Percentiles rank a stretch among this genome's conserved stretches.
phyloP scores from a whole-genome alignment of 2,797 vertebrate genomes.

The Poecilia wingei region DNA sequence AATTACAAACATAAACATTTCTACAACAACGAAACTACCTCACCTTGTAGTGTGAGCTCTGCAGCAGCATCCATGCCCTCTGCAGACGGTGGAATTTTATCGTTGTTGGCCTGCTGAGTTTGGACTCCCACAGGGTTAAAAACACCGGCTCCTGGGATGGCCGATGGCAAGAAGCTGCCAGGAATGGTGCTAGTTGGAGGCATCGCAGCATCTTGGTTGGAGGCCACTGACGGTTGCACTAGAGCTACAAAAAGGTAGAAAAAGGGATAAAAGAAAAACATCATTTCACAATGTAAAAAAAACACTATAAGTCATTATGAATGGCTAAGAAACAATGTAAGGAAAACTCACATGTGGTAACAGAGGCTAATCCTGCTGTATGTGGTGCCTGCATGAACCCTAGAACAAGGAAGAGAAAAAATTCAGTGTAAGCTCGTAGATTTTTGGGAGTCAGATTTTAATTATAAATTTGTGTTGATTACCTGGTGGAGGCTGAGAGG shows the following conservation, averaged over 20 bases:
- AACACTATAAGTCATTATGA: not conserved
- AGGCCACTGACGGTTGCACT: conserved; percentile 86
- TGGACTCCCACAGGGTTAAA: conserved; percentile 87
- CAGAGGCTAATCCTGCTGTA: conserved; percentile 79
- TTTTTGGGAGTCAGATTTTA: not conserved
- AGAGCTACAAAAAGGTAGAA: conserved; percentile 78
- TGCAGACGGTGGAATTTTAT: conserved; percentile 70
- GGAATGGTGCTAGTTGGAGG: conserved; percentile 87
- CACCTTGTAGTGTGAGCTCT: conserved; percentile 82
- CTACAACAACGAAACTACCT: conserved; percentile 8
- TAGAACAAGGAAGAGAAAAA: conserved; percentile 47
- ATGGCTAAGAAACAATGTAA: not conserved
- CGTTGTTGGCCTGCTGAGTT: conserved; percentile 65
- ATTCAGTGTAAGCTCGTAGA: not conserved
- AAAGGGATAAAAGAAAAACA: not conserved
- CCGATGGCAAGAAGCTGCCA: conserved; percentile 83
- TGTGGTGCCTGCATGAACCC: conserved; percentile 93
- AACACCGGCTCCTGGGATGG: conserved; percentile 84
- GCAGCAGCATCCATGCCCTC: conserved; percentile 76
- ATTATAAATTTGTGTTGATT: conserved; percentile 29
- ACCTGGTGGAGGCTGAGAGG: conserved; percentile 97
- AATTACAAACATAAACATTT: not conserved
- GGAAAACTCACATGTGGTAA: conserved; percentile 73
- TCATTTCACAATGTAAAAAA: not conserved
- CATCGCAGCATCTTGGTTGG: conserved; percentile 89